Evolutionary conservation across 2,113 vertebrate species (phyloP), one percentile per base, ranked within the genome.

Genomic region (Podarcis muralis): DNA sequence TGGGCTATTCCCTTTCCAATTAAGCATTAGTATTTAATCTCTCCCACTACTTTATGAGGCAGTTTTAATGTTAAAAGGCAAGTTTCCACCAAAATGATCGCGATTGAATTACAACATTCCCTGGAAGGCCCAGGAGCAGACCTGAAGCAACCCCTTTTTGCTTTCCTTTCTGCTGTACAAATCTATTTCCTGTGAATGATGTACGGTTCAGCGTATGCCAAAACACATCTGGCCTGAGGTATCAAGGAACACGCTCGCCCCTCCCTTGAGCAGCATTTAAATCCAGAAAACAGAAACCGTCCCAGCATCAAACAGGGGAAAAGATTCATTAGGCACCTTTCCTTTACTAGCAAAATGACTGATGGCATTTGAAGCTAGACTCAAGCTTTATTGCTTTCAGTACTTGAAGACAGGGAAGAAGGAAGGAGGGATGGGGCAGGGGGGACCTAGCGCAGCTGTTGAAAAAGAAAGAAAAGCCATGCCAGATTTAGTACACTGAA

Each of bases 21-120:
- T 94, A 95, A 95, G 90, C 80, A 75, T 84, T 93, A 92, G 76
- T 48, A 84, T 82, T 95, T 94, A 93, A 93, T 95, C 91, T 95
- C 83, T 94, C 78, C 82, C 87, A 66, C 77, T 93, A 74, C 65
- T 93, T 95, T 96, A 95, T 90, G 91, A 95, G 81, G 86, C 40
- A 92, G 18, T 27, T 93, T 62, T 91, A 78, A 85, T 93, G 57
- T 80, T 90, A 81, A 84, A 92, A 83, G 89, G 90, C 77, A 90
- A 3, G 8, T 68, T 62, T 92, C 94, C 83, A 88, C 11, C 5
- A 1, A 32, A 65, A 32, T 71, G 35, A 85, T 69, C 62, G 25
- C 88, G 1, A n/a, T 84, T 86, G 72, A 94, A 92, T 88, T 90
- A 43, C 20, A 85, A 84, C 57, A 13, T 83, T 79, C 68, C 40